phyloP scores from a whole-genome alignment of 2,113 vertebrate genomes.

The Pygoscelis adeliae region DNA sequence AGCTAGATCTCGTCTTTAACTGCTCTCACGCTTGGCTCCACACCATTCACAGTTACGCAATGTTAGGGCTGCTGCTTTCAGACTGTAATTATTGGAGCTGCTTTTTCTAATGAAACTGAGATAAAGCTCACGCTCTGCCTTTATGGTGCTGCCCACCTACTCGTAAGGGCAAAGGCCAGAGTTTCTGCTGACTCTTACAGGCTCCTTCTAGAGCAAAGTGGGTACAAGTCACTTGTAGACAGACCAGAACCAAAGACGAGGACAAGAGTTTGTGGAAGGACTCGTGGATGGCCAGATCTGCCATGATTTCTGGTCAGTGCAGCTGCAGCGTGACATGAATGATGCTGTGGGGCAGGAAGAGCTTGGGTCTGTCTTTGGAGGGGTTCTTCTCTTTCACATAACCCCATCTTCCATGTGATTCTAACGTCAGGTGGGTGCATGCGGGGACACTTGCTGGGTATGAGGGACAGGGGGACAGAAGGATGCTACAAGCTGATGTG shows the following conservation, averaged over 20 bases:
- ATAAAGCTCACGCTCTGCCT: background rate
- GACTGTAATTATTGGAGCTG: background rate
- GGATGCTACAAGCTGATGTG: background rate
- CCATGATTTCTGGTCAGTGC: background rate
- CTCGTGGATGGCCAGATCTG: background rate
- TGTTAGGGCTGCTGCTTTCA: background rate
- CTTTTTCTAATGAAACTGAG: background rate
- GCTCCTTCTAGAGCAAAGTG: background rate
- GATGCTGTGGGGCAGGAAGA: background rate
- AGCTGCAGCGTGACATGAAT: background rate
- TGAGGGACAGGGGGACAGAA: background rate
- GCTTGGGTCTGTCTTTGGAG: background rate
- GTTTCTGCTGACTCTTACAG: background rate
- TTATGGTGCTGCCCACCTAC: background rate
- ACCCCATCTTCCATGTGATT: background rate
- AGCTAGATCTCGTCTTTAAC: background rate
- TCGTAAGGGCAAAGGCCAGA: background rate
- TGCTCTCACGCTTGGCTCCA: background rate
- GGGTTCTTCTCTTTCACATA: background rate
- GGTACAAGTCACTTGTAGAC: background rate
- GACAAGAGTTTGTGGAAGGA: background rate
- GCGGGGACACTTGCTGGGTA: background rate
- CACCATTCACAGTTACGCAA: fast-evolving
- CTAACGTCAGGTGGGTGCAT: background rate
- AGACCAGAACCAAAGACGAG: background rate